Evolutionary conservation across 2,888 invertebrate species (phyloP).

Genomic region (Seira sanloemensis): DNA sequence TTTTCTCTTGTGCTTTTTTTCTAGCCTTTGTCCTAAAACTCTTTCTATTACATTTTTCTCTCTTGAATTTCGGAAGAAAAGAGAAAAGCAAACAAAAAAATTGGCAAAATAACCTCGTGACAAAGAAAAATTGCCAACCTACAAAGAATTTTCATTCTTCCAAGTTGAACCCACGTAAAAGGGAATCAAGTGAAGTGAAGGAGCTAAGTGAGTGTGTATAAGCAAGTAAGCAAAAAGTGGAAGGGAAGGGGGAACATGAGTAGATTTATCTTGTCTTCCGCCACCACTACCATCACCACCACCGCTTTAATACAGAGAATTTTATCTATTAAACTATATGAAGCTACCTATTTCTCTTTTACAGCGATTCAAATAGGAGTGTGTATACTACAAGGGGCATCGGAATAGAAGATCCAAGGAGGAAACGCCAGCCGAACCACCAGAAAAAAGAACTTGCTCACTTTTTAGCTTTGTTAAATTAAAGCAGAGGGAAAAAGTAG

Average conservation of each 20-base stretch:
- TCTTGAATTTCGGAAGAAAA: background rate
- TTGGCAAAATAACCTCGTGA: conserved; percentile 64
- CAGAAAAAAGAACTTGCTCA: background rate
- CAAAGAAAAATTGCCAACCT: conserved; percentile 64
- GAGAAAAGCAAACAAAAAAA: conserved; percentile 54
- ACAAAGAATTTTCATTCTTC: conserved; percentile 57
- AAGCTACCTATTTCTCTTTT: background rate
- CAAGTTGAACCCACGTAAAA: conserved; percentile 21
- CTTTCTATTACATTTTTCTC: background rate
- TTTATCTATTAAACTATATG: background rate
- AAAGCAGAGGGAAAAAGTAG: conserved; percentile 19
- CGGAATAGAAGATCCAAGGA: conserved; percentile 19
- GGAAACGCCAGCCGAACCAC: conserved; percentile 41
- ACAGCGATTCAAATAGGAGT: too few species aligned
- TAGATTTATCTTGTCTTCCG: conserved; percentile 59
- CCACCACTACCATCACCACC: background rate
- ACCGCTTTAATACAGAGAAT: background rate
- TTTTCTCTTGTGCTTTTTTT: conserved; percentile 25
- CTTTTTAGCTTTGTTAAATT: conserved; percentile 53
- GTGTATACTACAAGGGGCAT: too few species aligned
- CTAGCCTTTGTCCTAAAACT: conserved; percentile 12
- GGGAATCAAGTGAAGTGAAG: conserved; percentile 36
- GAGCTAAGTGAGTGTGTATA: conserved; percentile 6
- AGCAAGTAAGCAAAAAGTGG: conserved; percentile 14
- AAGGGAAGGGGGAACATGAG: conserved; percentile 46